These are phyloP conservation scores for Gonocerus acuteangulatus DNA, from an alignment of 2,888 invertebrate genomes.

Conservation along the genomic window DNA sequence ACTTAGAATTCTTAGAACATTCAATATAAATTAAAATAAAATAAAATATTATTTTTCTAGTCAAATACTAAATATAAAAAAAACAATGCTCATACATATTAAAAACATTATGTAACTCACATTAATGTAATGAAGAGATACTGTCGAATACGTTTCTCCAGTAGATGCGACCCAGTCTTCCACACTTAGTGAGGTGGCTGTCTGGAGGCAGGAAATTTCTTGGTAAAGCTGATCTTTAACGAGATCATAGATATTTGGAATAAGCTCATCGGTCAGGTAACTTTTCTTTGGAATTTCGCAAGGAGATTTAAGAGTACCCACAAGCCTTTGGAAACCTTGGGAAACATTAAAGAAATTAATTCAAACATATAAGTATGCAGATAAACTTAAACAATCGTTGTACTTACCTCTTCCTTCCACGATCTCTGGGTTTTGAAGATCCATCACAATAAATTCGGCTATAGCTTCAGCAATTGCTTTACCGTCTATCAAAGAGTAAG, in stretches of 20 bases:
- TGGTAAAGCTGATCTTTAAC: slow-evolving; percentile 43
- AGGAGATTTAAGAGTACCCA: slow-evolving; percentile 45
- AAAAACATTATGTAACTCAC: slow-evolving; percentile 9
- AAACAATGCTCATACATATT: too few species aligned
- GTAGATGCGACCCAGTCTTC: slow-evolving; percentile 46
- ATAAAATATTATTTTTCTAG: too few species aligned
- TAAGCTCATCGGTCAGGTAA: slow-evolving; percentile 46
- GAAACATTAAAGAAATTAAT: neutral
- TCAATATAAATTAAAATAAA: too few species aligned
- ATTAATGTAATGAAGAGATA: slow-evolving; percentile 45
- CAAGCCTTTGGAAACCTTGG: slow-evolving; percentile 45
- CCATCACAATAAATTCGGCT: slow-evolving; percentile 46
- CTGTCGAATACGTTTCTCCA: slow-evolving; percentile 44
- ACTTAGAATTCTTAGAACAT: too few species aligned
- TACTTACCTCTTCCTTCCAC: slow-evolving; percentile 44
- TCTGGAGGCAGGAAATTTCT: slow-evolving; percentile 32
- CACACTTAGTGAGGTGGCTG: slow-evolving; percentile 44
- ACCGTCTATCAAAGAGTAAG: slow-evolving; percentile 39
- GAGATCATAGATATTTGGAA: slow-evolving; percentile 46
- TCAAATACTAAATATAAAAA: too few species aligned
- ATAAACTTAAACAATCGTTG: neutral
- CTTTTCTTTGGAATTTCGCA: slow-evolving; percentile 47
- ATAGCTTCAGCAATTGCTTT: slow-evolving; percentile 46
- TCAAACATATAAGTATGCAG: neutral
- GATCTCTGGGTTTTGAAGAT: slow-evolving; percentile 46